Evolutionary conservation across 2,797 vertebrate genomes (phyloP).

Genomic region (Malacoctenus gilli): DNA sequence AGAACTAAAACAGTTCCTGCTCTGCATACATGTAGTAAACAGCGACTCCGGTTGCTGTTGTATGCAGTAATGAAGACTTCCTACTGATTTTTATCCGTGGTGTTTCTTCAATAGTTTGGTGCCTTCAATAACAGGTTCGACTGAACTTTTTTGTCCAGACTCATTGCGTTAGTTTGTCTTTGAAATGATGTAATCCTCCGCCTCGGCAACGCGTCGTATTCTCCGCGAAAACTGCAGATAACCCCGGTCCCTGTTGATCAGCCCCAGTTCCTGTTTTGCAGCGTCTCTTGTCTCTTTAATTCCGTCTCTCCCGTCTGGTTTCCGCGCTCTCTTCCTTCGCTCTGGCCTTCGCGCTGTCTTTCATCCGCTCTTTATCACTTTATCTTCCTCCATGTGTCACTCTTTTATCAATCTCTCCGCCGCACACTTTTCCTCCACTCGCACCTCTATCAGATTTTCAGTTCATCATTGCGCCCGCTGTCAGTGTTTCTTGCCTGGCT

Average conservation of each 20-base stretch:
- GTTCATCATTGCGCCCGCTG: constrained; percentile 14
- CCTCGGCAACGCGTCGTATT: no score
- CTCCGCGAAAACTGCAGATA: constrained; percentile 43
- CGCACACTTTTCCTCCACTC: constrained; percentile 24
- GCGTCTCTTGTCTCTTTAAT: constrained; percentile 30
- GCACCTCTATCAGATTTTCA: constrained; percentile 34
- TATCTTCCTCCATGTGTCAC: constrained; percentile 38
- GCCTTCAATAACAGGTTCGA: no score
- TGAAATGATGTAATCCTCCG: constrained; percentile 3
- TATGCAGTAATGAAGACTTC: no score
- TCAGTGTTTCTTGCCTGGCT: constrained; percentile 15
- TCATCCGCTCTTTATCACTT: constrained; percentile 29
- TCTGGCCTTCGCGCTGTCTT: constrained; percentile 15
- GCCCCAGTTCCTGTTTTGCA: constrained; percentile 41
- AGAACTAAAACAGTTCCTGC: no score
- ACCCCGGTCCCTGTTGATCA: constrained; percentile 41
- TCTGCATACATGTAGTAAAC: no score
- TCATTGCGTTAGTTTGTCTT: no score
- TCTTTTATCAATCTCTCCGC: constrained; percentile 42
- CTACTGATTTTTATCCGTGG: no score
- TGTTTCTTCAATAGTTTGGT: no score
- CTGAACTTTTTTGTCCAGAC: no score
- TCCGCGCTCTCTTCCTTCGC: constrained; percentile 13
- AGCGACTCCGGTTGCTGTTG: no score
- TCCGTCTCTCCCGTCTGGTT: constrained; percentile 38